Conservation (phyloP, 2,797 vertebrate genomes). For the Darevskia mixta region DNA sequence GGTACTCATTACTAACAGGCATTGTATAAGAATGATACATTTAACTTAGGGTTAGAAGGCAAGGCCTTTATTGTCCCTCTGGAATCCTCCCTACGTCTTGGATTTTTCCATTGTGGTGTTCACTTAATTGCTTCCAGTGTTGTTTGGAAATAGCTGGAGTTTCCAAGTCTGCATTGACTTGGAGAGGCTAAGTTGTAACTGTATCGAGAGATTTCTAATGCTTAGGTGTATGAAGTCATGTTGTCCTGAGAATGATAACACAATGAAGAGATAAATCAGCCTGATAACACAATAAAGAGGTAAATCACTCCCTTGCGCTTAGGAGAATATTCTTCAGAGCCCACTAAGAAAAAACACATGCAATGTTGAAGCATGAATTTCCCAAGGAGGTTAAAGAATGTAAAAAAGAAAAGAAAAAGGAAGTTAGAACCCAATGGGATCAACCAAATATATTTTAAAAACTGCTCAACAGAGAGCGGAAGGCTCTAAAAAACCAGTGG, state of each 20-base stretch:
- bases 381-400: slow-evolving; percentile 34
- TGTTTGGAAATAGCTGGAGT: slow-evolving; percentile 57
- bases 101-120: slow-evolving; percentile 56
- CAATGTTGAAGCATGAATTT: slow-evolving; percentile 39
- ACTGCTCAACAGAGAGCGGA: slow-evolving; percentile 12
- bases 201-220: slow-evolving; percentile 55
- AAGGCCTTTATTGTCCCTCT: background rate
- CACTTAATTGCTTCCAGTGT: slow-evolving; percentile 50
- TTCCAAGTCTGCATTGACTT: slow-evolving; percentile 45
- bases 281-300: slow-evolving; percentile 49
- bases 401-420: slow-evolving; percentile 22
- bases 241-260: slow-evolving; percentile 61
- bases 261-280: slow-evolving; percentile 59
- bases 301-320: slow-evolving; percentile 56
- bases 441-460: slow-evolving; percentile 47
- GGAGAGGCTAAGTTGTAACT: slow-evolving; percentile 46
- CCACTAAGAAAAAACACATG: slow-evolving; percentile 46
- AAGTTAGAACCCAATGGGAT: slow-evolving; percentile 38
- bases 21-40: slow-evolving; percentile 24
- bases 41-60: slow-evolving; percentile 41
- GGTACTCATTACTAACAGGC: slow-evolving; percentile 34
- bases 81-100: slow-evolving; percentile 36
- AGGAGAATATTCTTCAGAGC: slow-evolving; percentile 42
- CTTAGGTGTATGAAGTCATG: slow-evolving; percentile 40
- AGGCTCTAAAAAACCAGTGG: slow-evolving; percentile 31